A percentile compares a stretch with the other conserved stretches of the same genome.
These are phyloP conservation scores for Trichomycterus rosablanca DNA, from an alignment of 2,113 vertebrate genomes.

Conservation along the genomic window DNA sequence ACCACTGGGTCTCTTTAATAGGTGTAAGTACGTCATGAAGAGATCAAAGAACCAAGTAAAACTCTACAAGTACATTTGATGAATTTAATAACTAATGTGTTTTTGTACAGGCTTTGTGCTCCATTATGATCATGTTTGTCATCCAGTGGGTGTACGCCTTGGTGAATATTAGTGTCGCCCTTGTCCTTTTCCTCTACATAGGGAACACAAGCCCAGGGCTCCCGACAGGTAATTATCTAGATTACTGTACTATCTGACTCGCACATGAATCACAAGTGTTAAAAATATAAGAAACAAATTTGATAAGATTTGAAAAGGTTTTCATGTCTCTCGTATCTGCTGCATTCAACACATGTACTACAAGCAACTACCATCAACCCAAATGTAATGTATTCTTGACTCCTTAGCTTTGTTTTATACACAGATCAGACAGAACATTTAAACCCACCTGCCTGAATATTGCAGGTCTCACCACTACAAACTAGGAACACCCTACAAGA, in stretches of 20 bases:
- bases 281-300: too few species aligned
- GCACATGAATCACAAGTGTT: constrained; percentile 5
- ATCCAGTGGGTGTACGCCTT: constrained; percentile 94
- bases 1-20: constrained; percentile 83
- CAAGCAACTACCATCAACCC: too few species aligned
- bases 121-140: constrained; percentile 86
- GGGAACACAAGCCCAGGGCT: constrained; percentile 86
- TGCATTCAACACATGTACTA: too few species aligned
- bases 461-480: too few species aligned
- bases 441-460: too few species aligned
- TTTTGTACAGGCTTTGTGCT: constrained; percentile 72
- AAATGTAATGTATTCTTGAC: too few species aligned
- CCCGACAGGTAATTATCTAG: constrained; percentile 72
- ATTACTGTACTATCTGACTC: constrained; percentile 1
- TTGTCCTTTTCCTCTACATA: constrained; percentile 88
- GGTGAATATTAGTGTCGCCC: constrained; percentile 73
- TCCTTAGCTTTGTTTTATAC: too few species aligned
- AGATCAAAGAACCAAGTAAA: too few species aligned
- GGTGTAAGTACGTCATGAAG: constrained; percentile 71
- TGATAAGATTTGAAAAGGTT: too few species aligned
- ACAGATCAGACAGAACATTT: too few species aligned
- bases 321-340: too few species aligned
- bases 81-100: not conserved
- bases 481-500: too few species aligned
- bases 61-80: not conserved